Conservation (phyloP, 2,888 invertebrate genomes). For the Clitarchus hookeri region DNA sequence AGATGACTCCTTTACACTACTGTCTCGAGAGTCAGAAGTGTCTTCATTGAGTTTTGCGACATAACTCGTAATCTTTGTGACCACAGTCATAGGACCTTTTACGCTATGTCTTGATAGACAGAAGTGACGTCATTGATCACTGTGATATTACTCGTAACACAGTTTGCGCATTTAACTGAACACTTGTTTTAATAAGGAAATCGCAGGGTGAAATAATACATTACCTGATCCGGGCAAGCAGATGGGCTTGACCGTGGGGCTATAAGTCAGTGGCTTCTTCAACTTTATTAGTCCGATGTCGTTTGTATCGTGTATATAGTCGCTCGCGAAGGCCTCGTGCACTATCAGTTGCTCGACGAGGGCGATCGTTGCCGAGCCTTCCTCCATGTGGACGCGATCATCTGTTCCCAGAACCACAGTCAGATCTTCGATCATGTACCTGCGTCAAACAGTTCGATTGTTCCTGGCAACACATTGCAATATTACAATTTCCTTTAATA, state of each 20-base stretch:
- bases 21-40: too few relatives aligned
- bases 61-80: too few relatives aligned
- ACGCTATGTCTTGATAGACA: too few relatives aligned
- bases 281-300: constrained; percentile 63
- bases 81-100: too few relatives aligned
- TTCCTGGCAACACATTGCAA: too few relatives aligned
- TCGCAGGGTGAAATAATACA: not conserved
- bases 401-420: constrained; percentile 26
- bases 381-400: constrained; percentile 27
- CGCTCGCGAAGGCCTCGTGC: constrained; percentile 56
- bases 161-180: too few relatives aligned
- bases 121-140: too few relatives aligned
- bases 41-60: too few relatives aligned
- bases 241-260: constrained; percentile 56
- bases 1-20: too few relatives aligned
- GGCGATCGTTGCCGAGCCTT: constrained; percentile 17
- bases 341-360: constrained; percentile 23
- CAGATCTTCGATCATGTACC: constrained; percentile 52
- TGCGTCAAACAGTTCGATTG: constrained; percentile 42
- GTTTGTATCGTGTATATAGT: constrained; percentile 60
- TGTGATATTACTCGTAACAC: too few relatives aligned
- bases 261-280: constrained; percentile 55
- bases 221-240: constrained; percentile 60
- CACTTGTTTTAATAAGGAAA: too few relatives aligned
- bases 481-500: too few relatives aligned